These are phyloP conservation scores for Serranus cabrilla DNA, from an alignment of 2,797 vertebrate genomes.

Conservation along the genomic window DNA sequence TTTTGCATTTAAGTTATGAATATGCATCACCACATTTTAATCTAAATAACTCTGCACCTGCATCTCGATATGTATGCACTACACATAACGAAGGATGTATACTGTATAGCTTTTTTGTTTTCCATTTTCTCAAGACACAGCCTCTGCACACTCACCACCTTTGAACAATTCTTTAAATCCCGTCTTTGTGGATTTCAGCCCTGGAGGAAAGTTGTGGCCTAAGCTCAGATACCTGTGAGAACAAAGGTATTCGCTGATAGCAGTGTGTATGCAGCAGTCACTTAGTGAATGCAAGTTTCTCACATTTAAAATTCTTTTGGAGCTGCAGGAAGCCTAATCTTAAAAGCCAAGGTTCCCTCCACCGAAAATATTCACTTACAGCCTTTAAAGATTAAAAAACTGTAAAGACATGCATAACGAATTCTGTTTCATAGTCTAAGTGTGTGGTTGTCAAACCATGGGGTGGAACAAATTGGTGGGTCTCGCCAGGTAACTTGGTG, in stretches of 20 bases:
- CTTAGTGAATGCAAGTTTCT: constrained; percentile 25
- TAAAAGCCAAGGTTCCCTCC: constrained; percentile 36
- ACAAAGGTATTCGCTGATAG: constrained; percentile 54
- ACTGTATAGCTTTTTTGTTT: constrained; percentile 3
- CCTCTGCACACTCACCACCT: constrained; percentile 23
- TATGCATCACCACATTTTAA: neutral
- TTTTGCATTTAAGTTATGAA: neutral
- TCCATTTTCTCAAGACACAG: constrained; percentile 11
- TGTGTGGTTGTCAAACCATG: constrained; percentile 49
- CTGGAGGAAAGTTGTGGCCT: constrained; percentile 26
- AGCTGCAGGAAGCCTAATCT: constrained; percentile 48
- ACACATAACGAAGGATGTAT: neutral
- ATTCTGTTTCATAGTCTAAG: constrained; percentile 42
- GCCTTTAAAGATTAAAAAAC: constrained; percentile 53
- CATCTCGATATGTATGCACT: neutral
- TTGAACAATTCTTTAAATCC: constrained; percentile 41
- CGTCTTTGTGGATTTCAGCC: constrained; percentile 41
- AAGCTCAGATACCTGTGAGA: constrained; percentile 41
- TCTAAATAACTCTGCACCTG: neutral
- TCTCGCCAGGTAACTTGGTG: constrained; percentile 31
- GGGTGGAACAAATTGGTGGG: constrained; percentile 44
- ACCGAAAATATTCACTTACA: constrained; percentile 54
- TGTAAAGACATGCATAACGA: constrained; percentile 33
- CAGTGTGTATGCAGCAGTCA: constrained; percentile 17
- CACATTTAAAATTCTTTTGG: constrained; percentile 40